Conservation (phyloP, 2,797 vertebrate species). For the Acridotheres tristis region DNA sequence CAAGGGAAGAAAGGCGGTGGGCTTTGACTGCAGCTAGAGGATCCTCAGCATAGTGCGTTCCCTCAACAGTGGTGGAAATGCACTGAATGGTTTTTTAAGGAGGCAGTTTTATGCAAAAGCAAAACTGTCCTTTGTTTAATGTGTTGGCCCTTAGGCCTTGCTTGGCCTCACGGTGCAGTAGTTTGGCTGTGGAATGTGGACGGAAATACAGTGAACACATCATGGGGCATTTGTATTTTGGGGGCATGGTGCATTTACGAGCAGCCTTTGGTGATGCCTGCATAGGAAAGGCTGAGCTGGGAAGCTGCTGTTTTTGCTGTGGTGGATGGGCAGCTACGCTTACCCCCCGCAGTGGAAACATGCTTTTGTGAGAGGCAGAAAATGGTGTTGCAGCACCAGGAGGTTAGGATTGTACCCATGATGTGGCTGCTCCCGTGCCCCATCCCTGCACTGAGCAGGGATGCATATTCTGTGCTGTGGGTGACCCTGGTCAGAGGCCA, state of each 20-base stretch:
- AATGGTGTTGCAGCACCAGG: fast-evolving
- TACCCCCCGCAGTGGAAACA: fast-evolving
- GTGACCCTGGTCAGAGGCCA: background rate
- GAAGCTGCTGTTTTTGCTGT: background rate
- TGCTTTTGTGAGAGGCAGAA: background rate
- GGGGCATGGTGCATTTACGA: fast-evolving
- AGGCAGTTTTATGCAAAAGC: background rate
- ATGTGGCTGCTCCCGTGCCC: fast-evolving
- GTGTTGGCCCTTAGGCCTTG: background rate
- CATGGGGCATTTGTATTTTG: background rate
- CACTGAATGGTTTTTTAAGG: background rate
- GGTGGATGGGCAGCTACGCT: fast-evolving
- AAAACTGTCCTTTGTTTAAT: background rate
- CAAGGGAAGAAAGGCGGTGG: fast-evolving
- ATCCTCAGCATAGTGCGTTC: fast-evolving
- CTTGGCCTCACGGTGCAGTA: fast-evolving
- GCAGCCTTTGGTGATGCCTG: background rate
- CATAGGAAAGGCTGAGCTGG: background rate
- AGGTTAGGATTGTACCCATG: background rate
- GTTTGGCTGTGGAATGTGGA: background rate
- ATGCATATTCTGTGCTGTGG: fast-evolving
- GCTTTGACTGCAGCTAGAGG: background rate
- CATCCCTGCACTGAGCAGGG: fast-evolving
- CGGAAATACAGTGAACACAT: background rate
- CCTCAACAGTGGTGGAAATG: background rate